phyloP scores from a whole-genome alignment of 1,140 invertebrate genomes.

The Battus philenor region DNA sequence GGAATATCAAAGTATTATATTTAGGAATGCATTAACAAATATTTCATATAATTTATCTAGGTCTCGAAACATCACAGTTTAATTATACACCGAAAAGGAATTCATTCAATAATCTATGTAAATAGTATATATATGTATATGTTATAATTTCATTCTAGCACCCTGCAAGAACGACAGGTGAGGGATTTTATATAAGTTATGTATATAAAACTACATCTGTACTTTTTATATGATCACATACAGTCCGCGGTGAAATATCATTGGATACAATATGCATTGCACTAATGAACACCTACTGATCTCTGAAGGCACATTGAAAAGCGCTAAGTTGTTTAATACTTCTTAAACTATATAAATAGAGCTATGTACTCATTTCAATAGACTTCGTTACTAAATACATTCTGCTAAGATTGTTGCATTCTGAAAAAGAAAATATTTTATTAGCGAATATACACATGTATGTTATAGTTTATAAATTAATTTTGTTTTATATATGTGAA shows the following conservation, averaged over 20 bases:
- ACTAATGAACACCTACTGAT: slow-evolving; percentile 42
- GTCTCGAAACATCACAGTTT: slow-evolving; percentile 11
- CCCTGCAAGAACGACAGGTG: not conserved
- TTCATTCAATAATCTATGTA: slow-evolving; percentile 8
- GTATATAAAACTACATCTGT: slow-evolving; percentile 24
- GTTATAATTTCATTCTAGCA: not conserved
- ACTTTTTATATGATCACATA: slow-evolving; percentile 16
- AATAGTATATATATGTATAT: slow-evolving; percentile 5
- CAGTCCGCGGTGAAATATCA: slow-evolving; percentile 24
- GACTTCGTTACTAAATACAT: slow-evolving; percentile 6
- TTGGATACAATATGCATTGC: slow-evolving; percentile 39
- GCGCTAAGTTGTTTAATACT: slow-evolving; percentile 36
- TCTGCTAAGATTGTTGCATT: slow-evolving; percentile 15
- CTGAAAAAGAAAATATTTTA: slow-evolving; percentile 8
- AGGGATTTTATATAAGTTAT: slow-evolving; percentile 12
- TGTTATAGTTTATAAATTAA: no score
- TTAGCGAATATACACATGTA: not conserved
- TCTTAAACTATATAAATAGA: slow-evolving; percentile 22
- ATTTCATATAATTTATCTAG: slow-evolving; percentile 15
- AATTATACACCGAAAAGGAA: slow-evolving; percentile 10
- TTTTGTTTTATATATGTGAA: no score
- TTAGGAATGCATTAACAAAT: slow-evolving; percentile 44
- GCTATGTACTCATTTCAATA: slow-evolving; percentile 10
- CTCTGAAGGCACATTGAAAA: slow-evolving; percentile 53
- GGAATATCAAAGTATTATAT: not conserved